Evolutionary conservation across 2,113 vertebrate species (phyloP), one percentile per base, ranked within the genome.

Genomic region (Saccopteryx leptura): DNA sequence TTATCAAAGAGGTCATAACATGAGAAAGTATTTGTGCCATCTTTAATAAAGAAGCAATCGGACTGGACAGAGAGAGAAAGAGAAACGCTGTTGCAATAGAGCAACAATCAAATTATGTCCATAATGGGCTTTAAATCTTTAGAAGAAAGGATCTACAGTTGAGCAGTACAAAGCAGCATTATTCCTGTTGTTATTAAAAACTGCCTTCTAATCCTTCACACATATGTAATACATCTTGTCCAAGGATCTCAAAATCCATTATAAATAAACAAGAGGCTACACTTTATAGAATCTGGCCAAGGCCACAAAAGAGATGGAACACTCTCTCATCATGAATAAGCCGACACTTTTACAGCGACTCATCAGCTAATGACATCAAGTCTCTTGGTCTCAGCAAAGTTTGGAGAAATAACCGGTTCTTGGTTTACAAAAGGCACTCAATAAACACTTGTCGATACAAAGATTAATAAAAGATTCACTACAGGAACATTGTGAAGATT

Each of bases 1-100:
- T 97, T 98, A 95, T 96, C 98, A 97, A 96, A 98, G 98, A 95
- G 96, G 91, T 95, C 97, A 98, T 98, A 98, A 98, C 92, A 97
- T 83, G 86, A 97, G 94, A 97, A 97, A 98, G 97, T 96, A 98
- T 97, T 94, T 97, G 69, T 95, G 95, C 94, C 98, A 98, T 98
- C 97, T 95, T 97, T 98, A 97, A 98, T 97, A 97, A 98, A 97
- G 0, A 85, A 96, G 97, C 97, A 97, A 94, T 97, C 98, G 79
- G 95, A 93, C 95, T 91, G 96, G 95, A 94, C 65, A 46, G 75
- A 60, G 88, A 95, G 65, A 93, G 92, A 95, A 97, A 94, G 91
- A 96, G 89, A 97, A 97, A 94, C 82, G 89, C 54, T 96, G 96
- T 90, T 97, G 96, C 95, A 97, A 97, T 52, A 80, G 21, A 94